Evolutionary conservation across 2,113 vertebrate species (phyloP).

Genomic region (Tamias sibiricus): DNA sequence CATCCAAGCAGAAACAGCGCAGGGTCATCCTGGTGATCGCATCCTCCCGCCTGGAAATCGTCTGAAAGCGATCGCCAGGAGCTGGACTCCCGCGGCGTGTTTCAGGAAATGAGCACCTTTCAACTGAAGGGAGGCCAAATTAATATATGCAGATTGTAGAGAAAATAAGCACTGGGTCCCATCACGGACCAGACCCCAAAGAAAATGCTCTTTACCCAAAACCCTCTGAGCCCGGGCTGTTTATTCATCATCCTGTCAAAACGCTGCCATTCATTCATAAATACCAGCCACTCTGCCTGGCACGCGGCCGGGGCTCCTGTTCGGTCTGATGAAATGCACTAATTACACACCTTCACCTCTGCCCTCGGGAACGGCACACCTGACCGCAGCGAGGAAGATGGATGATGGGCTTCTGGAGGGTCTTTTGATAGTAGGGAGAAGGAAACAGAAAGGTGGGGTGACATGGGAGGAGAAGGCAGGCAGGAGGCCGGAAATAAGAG

Average conservation of each 20-base stretch:
- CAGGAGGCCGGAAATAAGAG: neutral
- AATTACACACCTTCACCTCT: slow-evolving; percentile 80
- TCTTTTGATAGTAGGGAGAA: neutral
- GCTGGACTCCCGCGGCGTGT: neutral
- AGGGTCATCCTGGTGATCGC: neutral
- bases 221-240: slow-evolving; percentile 69
- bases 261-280: slow-evolving; percentile 93
- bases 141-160: neutral
- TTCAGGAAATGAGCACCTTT: neutral
- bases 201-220: slow-evolving; percentile 86
- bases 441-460: too few species aligned
- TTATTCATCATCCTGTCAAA: slow-evolving; percentile 94
- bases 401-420: slow-evolving; percentile 66
- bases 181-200: slow-evolving; percentile 87
- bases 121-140: neutral
- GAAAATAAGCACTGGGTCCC: slow-evolving; percentile 83
- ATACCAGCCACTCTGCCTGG: slow-evolving; percentile 89
- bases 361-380: slow-evolving; percentile 67
- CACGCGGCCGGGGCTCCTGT: slow-evolving; percentile 87
- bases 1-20: neutral
- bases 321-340: slow-evolving; percentile 82
- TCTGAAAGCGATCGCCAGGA: neutral
- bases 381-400: slow-evolving; percentile 62
- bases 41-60: neutral
- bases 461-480: neutral